Percentiles rank a stretch among this genome's conserved stretches.
Conservation (phyloP, 2,888 invertebrate species). For the Yponomeuta sedellus region DNA sequence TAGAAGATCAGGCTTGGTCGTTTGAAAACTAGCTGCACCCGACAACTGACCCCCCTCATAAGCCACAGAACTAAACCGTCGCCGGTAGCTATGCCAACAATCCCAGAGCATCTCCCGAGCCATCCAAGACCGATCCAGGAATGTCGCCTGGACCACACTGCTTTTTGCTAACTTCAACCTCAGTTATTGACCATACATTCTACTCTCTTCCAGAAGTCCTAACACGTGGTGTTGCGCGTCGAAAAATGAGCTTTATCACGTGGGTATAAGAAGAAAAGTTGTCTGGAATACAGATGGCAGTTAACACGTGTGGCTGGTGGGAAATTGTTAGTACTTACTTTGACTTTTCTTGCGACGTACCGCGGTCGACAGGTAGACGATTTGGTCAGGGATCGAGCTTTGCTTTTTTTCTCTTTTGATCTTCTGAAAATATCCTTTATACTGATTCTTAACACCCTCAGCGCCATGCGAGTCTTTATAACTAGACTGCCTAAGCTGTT, state of each 20-base stretch:
- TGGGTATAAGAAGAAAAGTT: background rate
- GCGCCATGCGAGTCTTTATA: too few relatives aligned
- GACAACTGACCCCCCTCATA: background rate
- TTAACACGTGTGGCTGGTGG: background rate
- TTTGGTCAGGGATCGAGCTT: conserved; percentile 2
- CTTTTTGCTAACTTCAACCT: conserved; percentile 60
- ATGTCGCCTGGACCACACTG: conserved; percentile 56
- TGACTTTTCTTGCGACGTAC: conserved; percentile 10
- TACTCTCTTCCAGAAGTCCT: background rate
- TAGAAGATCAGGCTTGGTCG: too few relatives aligned
- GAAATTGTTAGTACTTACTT: conserved; percentile 6
- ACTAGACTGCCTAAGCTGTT: too few relatives aligned
- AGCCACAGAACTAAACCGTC: background rate
- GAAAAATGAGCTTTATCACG: background rate
- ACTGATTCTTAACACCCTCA: too few relatives aligned
- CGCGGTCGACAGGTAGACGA: conserved; percentile 12
- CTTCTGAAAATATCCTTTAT: background rate
- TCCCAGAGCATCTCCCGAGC: conserved; percentile 1
- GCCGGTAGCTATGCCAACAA: conserved; percentile 5
- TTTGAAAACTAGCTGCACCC: too few relatives aligned
- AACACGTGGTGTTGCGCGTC: background rate
- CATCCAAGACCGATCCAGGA: conserved; percentile 27
- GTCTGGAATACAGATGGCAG: background rate
- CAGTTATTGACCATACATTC: conserved; percentile 51
- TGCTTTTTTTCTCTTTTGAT: background rate